Conservation (phyloP, 2,113 vertebrate genomes). For the Rostratula benghalensis region DNA sequence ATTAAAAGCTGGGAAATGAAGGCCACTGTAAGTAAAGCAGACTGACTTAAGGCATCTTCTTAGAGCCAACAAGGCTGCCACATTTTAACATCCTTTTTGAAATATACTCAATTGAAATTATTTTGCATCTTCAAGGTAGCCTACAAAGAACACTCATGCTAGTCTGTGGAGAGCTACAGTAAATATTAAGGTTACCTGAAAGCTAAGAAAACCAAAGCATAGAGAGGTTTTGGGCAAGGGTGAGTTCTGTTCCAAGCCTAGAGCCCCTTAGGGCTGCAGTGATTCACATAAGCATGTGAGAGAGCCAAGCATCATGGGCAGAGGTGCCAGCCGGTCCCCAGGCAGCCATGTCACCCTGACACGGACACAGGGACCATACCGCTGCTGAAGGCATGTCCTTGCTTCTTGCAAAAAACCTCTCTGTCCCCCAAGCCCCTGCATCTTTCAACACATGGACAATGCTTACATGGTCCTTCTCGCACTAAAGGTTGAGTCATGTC, state of each 20-base stretch:
- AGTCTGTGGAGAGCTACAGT: not conserved
- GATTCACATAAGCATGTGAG: not conserved
- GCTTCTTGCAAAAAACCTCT: no score
- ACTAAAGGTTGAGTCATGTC: not conserved
- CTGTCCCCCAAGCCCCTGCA: not conserved
- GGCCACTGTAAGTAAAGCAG: not conserved
- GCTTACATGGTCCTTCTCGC: rapidly evolving
- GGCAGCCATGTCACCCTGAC: not conserved
- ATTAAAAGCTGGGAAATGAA: not conserved
- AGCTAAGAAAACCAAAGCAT: not conserved
- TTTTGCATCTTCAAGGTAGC: not conserved
- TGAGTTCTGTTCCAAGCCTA: not conserved
- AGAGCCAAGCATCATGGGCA: rapidly evolving
- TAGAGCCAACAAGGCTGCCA: no score
- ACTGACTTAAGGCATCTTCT: not conserved
- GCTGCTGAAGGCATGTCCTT: not conserved
- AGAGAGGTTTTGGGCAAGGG: not conserved
- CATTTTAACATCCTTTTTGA: not conserved
- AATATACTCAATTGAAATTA: not conserved
- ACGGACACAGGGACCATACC: not conserved
- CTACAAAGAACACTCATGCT: not conserved
- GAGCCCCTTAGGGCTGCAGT: not conserved
- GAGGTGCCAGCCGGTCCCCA: not conserved
- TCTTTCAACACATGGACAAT: rapidly evolving
- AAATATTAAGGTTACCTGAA: not conserved